Conservation (phyloP, 2,113 vertebrate species). For the Phoxinus phoxinus region DNA sequence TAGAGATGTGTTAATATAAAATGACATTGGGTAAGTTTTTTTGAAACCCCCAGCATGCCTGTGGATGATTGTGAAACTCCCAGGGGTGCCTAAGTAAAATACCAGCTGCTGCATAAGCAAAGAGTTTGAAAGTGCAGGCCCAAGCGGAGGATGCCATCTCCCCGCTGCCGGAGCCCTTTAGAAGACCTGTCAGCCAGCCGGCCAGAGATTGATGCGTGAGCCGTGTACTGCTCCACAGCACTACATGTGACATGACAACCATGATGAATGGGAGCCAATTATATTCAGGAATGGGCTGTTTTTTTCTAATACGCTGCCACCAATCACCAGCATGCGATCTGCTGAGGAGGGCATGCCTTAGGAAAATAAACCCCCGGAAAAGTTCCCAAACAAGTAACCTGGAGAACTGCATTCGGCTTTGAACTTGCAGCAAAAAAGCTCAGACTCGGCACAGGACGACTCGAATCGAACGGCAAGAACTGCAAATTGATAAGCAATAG, state of each 20-base stretch:
- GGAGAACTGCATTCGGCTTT: slow-evolving; percentile 13
- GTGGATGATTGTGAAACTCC: slow-evolving; percentile 70
- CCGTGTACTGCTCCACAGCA: slow-evolving; percentile 59
- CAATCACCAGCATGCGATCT: slow-evolving; percentile 58
- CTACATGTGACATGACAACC: slow-evolving; percentile 61
- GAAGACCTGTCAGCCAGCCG: slow-evolving; percentile 57
- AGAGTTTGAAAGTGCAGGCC: slow-evolving; percentile 61
- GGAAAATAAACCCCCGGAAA: slow-evolving; percentile 45
- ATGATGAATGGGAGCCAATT: slow-evolving; percentile 65
- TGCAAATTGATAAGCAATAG: slow-evolving; percentile 68
- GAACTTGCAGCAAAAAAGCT: neutral
- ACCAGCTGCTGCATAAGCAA: slow-evolving; percentile 54
- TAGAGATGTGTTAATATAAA: slow-evolving; percentile 25
- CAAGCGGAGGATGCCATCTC: slow-evolving; percentile 69
- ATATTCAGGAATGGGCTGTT: slow-evolving; percentile 59
- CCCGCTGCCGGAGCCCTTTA: slow-evolving; percentile 57
- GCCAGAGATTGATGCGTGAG: slow-evolving; percentile 65
- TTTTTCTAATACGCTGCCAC: slow-evolving; percentile 54
- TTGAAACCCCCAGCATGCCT: slow-evolving; percentile 58
- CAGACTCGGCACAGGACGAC: neutral
- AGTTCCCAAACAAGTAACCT: slow-evolving; percentile 40
- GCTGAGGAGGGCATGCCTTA: slow-evolving; percentile 40
- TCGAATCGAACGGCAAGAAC: slow-evolving; percentile 41
- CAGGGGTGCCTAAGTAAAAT: slow-evolving; percentile 63
- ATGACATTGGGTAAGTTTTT: slow-evolving; percentile 41